Evolutionary conservation across 2,888 invertebrate genomes (phyloP).

Genomic region (Scaptomyza cyrtandrae): DNA sequence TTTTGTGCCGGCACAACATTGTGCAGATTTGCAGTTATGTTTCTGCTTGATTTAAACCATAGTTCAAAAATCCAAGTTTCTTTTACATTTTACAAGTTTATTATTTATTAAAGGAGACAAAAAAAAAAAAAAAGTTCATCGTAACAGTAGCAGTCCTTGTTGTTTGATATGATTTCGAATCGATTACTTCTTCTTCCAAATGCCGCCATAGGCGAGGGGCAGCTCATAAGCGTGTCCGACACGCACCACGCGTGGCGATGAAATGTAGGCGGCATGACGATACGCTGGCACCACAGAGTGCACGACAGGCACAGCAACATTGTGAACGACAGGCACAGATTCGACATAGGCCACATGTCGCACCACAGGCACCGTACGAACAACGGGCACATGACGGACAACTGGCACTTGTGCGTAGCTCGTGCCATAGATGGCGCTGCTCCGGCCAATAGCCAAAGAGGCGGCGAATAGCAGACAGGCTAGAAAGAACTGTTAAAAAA

Average conservation of each 20-base stretch:
- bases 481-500: slow-evolving; percentile 60
- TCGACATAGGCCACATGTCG: slow-evolving; percentile 51
- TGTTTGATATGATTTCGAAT: background rate
- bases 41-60: no score
- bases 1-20: no score
- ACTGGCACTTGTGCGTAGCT: slow-evolving; percentile 50
- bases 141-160: background rate
- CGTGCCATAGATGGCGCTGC: slow-evolving; percentile 62
- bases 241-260: slow-evolving; percentile 41
- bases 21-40: no score
- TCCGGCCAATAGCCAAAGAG: slow-evolving; percentile 66
- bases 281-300: slow-evolving; percentile 48
- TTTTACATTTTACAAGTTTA: background rate
- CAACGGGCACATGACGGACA: slow-evolving; percentile 45
- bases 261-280: slow-evolving; percentile 43
- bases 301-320: slow-evolving; percentile 44
- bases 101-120: background rate
- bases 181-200: slow-evolving; percentile 58
- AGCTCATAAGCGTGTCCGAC: slow-evolving; percentile 58
- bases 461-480: slow-evolving; percentile 60
- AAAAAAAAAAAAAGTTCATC: background rate
- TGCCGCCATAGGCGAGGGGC: slow-evolving; percentile 66
- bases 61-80: background rate
- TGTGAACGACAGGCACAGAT: slow-evolving; percentile 45
- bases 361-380: slow-evolving; percentile 43